Evolutionary conservation across 2,888 invertebrate genomes (phyloP).

Genomic region (Ptilodon capucinus): DNA sequence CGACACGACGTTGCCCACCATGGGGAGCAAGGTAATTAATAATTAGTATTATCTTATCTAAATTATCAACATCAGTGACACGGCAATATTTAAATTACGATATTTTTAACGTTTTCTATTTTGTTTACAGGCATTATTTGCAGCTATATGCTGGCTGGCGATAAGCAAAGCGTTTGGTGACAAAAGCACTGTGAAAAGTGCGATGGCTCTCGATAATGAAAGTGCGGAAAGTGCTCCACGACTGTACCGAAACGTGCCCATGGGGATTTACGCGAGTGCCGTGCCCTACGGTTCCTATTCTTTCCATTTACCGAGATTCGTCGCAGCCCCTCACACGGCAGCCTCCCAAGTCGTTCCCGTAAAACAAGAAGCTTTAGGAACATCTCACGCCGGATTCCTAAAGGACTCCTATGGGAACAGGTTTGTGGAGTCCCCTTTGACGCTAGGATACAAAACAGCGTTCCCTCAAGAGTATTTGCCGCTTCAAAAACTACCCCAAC

Average conservation of each 20-base stretch:
- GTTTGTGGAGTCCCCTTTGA: slow-evolving; percentile 58
- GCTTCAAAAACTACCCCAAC: slow-evolving; percentile 68
- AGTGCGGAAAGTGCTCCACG: slow-evolving; percentile 62
- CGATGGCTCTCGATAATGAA: slow-evolving; percentile 47
- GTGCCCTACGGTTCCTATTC: slow-evolving; percentile 66
- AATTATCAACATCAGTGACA: slow-evolving; percentile 2
- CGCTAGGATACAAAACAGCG: slow-evolving; percentile 55
- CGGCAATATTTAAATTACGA: slow-evolving; percentile 1
- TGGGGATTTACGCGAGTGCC: slow-evolving; percentile 65
- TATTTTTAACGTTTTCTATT: slow-evolving; percentile 19
- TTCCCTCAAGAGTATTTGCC: slow-evolving; percentile 69
- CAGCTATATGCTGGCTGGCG: slow-evolving; percentile 56
- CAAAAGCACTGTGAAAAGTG: slow-evolving; percentile 40
- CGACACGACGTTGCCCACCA: slow-evolving; percentile 55
- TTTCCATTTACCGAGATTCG: slow-evolving; percentile 55
- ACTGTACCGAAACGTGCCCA: slow-evolving; percentile 57
- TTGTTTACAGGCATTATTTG: slow-evolving; percentile 59
- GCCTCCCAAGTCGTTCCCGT: slow-evolving; percentile 54
- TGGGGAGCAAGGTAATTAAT: slow-evolving; percentile 71
- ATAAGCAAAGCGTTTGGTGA: slow-evolving; percentile 44
- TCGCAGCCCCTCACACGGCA: slow-evolving; percentile 45
- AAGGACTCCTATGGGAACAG: slow-evolving; percentile 74
- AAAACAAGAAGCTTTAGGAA: slow-evolving; percentile 47
- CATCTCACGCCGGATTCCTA: slow-evolving; percentile 52
- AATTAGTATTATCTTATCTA: slow-evolving; percentile 7